These are phyloP conservation scores for Cheilosia vulpina DNA, from an alignment of 2,888 invertebrate species.

Conservation along the genomic window DNA sequence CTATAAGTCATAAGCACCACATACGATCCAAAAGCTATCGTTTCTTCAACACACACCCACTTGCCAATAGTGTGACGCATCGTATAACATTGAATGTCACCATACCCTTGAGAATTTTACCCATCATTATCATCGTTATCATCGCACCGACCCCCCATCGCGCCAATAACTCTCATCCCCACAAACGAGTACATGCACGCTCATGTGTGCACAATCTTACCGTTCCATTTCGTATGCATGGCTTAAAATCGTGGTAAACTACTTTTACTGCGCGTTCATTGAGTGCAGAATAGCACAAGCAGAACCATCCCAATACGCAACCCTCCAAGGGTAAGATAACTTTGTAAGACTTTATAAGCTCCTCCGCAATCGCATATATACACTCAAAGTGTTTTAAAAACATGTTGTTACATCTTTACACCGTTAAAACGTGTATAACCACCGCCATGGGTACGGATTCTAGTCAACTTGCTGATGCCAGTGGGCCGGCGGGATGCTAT, in stretches of 20 bases:
- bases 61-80: no score
- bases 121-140: neutral
- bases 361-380: conserved; percentile 43
- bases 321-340: conserved; percentile 36
- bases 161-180: neutral
- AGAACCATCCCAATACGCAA: neutral
- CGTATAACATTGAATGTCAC: no score
- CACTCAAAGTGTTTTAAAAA: conserved; percentile 64
- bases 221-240: conserved; percentile 59
- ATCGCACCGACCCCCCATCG: neutral
- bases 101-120: no score
- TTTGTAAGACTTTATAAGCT: conserved; percentile 48
- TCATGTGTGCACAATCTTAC: neutral
- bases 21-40: no score
- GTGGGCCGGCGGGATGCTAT: neutral
- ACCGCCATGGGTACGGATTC: conserved; percentile 10
- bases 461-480: conserved; percentile 29
- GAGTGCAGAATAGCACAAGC: conserved; percentile 27
- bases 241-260: conserved; percentile 49
- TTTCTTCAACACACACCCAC: no score
- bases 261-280: conserved; percentile 56
- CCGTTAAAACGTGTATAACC: conserved; percentile 57
- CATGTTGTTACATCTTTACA: conserved; percentile 63
- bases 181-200: neutral
- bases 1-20: no score